Conservation (phyloP, 2,888 invertebrate species). For the Dorcus parallelipipedus region DNA sequence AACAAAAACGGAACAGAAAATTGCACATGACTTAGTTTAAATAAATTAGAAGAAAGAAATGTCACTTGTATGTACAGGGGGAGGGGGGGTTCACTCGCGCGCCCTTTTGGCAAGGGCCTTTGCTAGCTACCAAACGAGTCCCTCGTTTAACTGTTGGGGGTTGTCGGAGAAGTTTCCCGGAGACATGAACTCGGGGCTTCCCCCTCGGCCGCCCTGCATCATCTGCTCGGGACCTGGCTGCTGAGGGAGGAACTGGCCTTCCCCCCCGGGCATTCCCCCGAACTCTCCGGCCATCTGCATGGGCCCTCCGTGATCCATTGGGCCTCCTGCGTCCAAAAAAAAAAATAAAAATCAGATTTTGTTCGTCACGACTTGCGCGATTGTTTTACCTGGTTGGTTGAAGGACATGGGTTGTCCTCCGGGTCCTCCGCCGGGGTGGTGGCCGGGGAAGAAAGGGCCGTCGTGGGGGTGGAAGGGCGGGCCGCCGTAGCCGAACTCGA, state of each 20-base stretch:
- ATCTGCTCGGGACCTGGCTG: constrained; percentile 59
- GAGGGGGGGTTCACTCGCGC: constrained; percentile 40
- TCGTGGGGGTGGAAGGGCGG: constrained; percentile 85
- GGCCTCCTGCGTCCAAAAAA: constrained; percentile 56
- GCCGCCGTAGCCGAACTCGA: constrained; percentile 84
- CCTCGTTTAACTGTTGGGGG: constrained; percentile 70
- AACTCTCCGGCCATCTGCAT: constrained; percentile 76
- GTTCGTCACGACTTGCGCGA: background rate
- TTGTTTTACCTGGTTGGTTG: constrained; percentile 67
- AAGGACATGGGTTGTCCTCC: constrained; percentile 62
- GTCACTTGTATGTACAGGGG: background rate
- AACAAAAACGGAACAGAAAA: background rate
- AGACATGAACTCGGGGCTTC: constrained; percentile 71
- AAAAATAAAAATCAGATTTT: too few relatives aligned
- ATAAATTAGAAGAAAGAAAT: background rate
- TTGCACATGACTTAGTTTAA: background rate
- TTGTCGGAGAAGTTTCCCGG: constrained; percentile 64
- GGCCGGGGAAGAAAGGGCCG: constrained; percentile 75
- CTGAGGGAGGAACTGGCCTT: constrained; percentile 56
- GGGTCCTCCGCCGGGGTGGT: constrained; percentile 64
- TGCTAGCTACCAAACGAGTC: constrained; percentile 68
- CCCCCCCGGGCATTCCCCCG: constrained; percentile 67
- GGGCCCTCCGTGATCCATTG: constrained; percentile 66
- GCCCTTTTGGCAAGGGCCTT: constrained; percentile 50
- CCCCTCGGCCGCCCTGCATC: constrained; percentile 57